phyloP scores from a whole-genome alignment of 2,888 invertebrate genomes.

The Drosophila bunnanda region DNA sequence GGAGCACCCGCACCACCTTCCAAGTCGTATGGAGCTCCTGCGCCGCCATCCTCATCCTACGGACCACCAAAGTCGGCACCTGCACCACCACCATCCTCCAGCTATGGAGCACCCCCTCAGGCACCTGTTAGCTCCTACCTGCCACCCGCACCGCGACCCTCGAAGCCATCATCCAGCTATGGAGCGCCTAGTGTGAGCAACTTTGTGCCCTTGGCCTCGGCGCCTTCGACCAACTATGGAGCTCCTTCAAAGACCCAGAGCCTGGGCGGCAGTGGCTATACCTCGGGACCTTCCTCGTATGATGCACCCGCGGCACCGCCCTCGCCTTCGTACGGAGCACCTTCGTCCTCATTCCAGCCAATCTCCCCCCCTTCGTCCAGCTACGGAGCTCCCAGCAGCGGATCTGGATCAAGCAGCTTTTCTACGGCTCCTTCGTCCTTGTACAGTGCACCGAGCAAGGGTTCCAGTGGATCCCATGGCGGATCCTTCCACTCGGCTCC shows the following conservation, averaged over 20 bases:
- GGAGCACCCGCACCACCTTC: constrained; percentile 28
- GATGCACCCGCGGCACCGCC: constrained; percentile 57
- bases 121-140: constrained; percentile 53
- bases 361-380: constrained; percentile 83
- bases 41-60: constrained; percentile 82
- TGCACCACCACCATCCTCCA: constrained; percentile 84
- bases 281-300: constrained; percentile 79
- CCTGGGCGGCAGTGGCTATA: constrained; percentile 66
- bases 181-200: constrained; percentile 82
- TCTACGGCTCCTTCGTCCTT: constrained; percentile 47
- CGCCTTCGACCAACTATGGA: constrained; percentile 86
- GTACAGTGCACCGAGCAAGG: constrained; percentile 62
- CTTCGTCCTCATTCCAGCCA: constrained; percentile 70
- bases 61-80: constrained; percentile 84
- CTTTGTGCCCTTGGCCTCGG: constrained; percentile 71
- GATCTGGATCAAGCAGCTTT: constrained; percentile 22
- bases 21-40: constrained; percentile 67
- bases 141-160: constrained; percentile 63
- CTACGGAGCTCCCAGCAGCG: constrained; percentile 85
- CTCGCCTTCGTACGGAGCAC: constrained; percentile 68
- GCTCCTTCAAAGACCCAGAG: constrained; percentile 84
- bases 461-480: constrained; percentile 71
- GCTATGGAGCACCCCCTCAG: constrained; percentile 84
- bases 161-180: constrained; percentile 58
- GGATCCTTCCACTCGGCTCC: constrained; percentile 77